Evolutionary conservation across 2,888 invertebrate species (phyloP), one percentile per base, ranked within the genome.

Genomic region (Temnothorax ravouxi): DNA sequence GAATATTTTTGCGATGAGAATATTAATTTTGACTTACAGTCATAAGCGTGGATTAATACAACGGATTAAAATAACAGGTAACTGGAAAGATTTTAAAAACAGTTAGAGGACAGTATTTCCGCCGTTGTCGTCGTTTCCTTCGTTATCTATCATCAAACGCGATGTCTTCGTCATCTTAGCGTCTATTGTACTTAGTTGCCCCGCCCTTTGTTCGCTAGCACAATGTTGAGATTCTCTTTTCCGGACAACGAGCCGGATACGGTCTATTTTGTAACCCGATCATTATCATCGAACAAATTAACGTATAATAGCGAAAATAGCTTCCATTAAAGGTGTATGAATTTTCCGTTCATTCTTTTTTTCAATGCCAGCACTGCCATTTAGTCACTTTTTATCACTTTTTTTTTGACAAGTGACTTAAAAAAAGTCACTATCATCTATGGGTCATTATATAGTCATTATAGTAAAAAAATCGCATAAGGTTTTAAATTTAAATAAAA

Each of bases 181-280:
- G 25, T 59, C 74, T 59, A 67, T 82, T 84, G 67, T 74, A 29
- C 29, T 29, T 29, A 34, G 50, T 50, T 44, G 66, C 64, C 56
- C 59, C 44, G 34, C 59, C 56, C 76, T 76, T 81, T 72, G 64
- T 86, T 89, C 83, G 81, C 82, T 54, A 77, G 15, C 38, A 67
- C 59, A 64, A 84, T 77, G 75, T 72, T 86, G 84, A 86, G 83
- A 82, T 84, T 79, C 86, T 76, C 82, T 86, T 84, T 86, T 81
- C 88, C 72, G 84, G 74, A 71, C 44, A 50, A 77, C 18, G 66
- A 76, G 61, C 29, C 50, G 77, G 74, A 79, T 71, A 21, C 72
- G 72, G 56, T 79, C 8, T 54, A 71, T 34, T 54, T 79, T 71
- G 44, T 69, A 79, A 44, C 34, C 21, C 44, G 56, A 75, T 75